phyloP scores from a whole-genome alignment of 2,888 invertebrate genomes.

The Ormyrus thymus region DNA sequence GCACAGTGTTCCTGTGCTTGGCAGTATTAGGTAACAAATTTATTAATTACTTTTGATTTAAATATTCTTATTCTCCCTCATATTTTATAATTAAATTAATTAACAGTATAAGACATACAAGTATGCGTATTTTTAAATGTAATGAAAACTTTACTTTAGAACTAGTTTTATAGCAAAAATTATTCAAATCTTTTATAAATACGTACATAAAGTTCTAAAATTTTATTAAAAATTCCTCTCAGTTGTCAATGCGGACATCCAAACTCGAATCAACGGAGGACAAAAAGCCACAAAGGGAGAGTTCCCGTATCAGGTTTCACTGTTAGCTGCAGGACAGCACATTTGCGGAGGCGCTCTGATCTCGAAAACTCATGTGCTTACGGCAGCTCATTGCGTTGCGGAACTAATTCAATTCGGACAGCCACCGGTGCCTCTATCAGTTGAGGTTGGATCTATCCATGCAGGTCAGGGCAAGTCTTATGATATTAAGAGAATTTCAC shows the following conservation, averaged over 20 bases:
- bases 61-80: too few relatives aligned
- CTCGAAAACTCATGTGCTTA: not conserved
- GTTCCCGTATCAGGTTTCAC: not conserved
- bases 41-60: too few relatives aligned
- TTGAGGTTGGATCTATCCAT: not conserved
- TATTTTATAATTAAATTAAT: too few relatives aligned
- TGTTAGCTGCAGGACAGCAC: not conserved
- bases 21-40: too few relatives aligned
- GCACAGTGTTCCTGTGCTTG: too few relatives aligned
- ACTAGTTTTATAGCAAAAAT: too few relatives aligned
- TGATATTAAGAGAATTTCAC: not conserved
- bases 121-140: too few relatives aligned
- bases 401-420: not conserved
- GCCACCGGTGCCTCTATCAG: not conserved
- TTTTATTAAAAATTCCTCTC: not conserved
- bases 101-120: too few relatives aligned
- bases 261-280: not conserved
- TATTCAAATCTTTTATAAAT: too few relatives aligned
- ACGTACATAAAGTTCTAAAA: too few relatives aligned
- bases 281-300: not conserved
- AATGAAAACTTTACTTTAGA: too few relatives aligned
- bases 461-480: not conserved
- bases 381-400: conserved; percentile 1
- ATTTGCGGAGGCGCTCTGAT: conserved; percentile 11
- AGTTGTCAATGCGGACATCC: not conserved